Conservation (phyloP, 35 echinoderm and acorn worm genomes). For the Lytechinus pictus region DNA sequence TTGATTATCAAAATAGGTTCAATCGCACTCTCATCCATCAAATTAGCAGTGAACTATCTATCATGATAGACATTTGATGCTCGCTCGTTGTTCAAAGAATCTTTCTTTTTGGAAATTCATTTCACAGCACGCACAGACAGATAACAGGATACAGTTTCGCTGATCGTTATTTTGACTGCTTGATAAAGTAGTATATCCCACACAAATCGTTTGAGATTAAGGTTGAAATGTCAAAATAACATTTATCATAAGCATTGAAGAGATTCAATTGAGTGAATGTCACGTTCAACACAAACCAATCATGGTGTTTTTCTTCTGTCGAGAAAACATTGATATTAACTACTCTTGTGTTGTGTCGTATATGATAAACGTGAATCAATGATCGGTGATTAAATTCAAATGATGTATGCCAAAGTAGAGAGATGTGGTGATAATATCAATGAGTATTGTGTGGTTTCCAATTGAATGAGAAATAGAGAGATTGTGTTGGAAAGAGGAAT, state of each 20-base stretch:
- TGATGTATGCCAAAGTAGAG: not conserved
- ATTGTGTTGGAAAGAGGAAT: not conserved
- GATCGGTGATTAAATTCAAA: not conserved
- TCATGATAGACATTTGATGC: too few relatives aligned
- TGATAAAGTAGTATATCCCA: conserved; percentile 27
- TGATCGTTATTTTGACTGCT: not conserved
- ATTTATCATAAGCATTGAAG: not conserved
- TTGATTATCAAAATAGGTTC: too few relatives aligned
- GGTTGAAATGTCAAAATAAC: not conserved
- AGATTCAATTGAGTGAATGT: not conserved
- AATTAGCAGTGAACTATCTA: too few relatives aligned
- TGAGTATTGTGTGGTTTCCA: not conserved
- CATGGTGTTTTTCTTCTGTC: not conserved
- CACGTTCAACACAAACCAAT: conserved; percentile 6
- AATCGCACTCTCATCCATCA: too few relatives aligned
- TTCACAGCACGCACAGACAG: not conserved
- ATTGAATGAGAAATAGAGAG: not conserved
- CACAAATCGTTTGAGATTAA: not conserved
- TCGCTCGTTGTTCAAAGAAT: too few relatives aligned
- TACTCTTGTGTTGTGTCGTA: not conserved
- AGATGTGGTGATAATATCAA: not conserved
- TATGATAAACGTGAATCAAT: not conserved
- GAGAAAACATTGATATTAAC: not conserved
- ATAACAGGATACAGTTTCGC: not conserved
- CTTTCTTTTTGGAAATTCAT: not conserved